These are phyloP conservation scores for Eucidaris tribuloides DNA, from an alignment of 35 echinoderm and acorn worm species.

Conservation along the genomic window DNA sequence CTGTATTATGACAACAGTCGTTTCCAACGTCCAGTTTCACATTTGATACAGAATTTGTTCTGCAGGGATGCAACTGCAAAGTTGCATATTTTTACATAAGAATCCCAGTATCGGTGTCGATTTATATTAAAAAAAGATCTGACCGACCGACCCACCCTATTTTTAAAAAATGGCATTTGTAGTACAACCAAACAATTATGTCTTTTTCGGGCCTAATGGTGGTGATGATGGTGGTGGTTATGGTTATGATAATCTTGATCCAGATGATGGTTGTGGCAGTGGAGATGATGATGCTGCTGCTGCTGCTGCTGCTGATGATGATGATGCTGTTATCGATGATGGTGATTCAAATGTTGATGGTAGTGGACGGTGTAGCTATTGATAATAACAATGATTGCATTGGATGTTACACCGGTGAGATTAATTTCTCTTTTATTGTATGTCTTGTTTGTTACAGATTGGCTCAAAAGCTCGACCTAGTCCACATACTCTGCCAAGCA, in stretches of 20 bases:
- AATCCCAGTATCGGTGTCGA: too few species aligned
- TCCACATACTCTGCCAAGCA: constrained; percentile 54
- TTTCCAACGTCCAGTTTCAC: too few species aligned
- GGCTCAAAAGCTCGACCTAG: constrained; percentile 60
- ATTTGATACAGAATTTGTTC: too few species aligned
- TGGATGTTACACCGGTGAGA: background rate
- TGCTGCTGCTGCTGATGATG: background rate
- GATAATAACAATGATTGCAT: background rate
- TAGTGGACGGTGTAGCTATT: background rate
- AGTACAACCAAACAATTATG: too few species aligned
- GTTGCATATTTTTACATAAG: too few species aligned
- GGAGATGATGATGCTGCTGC: background rate
- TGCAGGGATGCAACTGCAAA: too few species aligned
- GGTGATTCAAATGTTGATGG: background rate
- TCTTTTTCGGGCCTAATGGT: too few species aligned
- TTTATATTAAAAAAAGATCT: too few species aligned
- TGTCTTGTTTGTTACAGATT: constrained; percentile 26
- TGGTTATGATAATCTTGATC: background rate
- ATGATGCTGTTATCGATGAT: background rate
- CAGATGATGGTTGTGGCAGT: too few species aligned
- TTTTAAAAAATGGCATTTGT: too few species aligned
- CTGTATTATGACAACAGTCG: too few species aligned
- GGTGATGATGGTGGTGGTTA: background rate
- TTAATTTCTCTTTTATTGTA: background rate
- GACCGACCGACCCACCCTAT: too few species aligned